Percentiles rank a stretch among this genome's conserved stretches.
phyloP scores from a whole-genome alignment of 2,797 vertebrate species.

The Cryptoprocta ferox region DNA sequence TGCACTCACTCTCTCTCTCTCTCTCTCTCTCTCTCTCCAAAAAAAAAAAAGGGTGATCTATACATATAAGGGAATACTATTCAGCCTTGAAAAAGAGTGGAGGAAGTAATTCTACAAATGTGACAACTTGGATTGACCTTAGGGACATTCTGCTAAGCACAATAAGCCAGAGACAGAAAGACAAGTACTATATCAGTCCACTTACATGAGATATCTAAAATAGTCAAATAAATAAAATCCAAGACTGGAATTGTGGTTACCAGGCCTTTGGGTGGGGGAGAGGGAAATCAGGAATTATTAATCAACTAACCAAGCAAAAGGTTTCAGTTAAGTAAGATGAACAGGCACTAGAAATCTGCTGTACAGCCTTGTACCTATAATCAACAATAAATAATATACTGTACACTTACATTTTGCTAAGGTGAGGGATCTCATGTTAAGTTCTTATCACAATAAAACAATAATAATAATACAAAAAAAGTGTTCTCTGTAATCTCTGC shows the following conservation, averaged over 20 bases:
- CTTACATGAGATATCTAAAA: background rate
- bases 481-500: background rate
- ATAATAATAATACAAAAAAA: background rate
- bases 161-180: background rate
- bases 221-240: background rate
- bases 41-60: background rate
- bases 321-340: background rate
- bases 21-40: no score
- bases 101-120: background rate
- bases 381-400: background rate
- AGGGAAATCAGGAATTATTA: background rate
- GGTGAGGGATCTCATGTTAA: background rate
- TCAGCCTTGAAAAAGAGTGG: background rate
- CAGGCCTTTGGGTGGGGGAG: background rate
- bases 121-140: background rate
- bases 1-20: no score
- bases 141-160: no score
- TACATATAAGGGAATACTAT: background rate
- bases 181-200: background rate
- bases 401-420: background rate
- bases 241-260: background rate
- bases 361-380: background rate
- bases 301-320: background rate
- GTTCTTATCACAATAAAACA: background rate
- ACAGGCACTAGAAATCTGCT: background rate